Conservation (phyloP, 2,888 invertebrate species). For the Dascillus cervinus region DNA sequence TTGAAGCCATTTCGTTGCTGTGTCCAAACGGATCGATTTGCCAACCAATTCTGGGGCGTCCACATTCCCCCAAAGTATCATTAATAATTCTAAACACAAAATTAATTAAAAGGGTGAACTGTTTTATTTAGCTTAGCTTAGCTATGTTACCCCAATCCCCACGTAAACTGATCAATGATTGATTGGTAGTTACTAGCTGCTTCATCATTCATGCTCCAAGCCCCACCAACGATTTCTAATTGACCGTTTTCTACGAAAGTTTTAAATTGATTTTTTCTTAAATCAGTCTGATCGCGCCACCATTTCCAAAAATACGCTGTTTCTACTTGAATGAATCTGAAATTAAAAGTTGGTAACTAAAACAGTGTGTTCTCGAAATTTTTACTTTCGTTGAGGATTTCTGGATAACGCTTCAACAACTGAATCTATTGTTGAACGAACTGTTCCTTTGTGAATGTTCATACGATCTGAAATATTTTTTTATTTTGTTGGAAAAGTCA, state of each 20-base stretch:
- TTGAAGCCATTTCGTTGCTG: conserved; percentile 75
- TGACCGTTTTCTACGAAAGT: conserved; percentile 63
- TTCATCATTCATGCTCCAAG: conserved; percentile 82
- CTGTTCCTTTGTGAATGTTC: conserved; percentile 67
- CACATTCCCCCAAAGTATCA: conserved; percentile 65
- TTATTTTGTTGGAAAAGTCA: background rate
- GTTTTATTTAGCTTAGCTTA: too few species aligned
- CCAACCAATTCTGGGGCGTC: conserved; percentile 68
- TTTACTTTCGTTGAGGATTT: conserved; percentile 63
- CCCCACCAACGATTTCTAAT: conserved; percentile 70
- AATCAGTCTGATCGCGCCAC: conserved; percentile 66
- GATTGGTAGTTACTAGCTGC: conserved; percentile 64
- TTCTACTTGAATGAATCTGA: conserved; percentile 73
- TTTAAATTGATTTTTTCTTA: conserved; percentile 52
- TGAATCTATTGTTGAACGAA: conserved; percentile 84
- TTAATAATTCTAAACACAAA: conserved; percentile 39
- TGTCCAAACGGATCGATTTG: conserved; percentile 81
- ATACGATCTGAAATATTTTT: too few species aligned
- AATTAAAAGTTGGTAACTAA: too few species aligned
- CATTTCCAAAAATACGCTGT: conserved; percentile 79
- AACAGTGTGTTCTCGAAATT: too few species aligned
- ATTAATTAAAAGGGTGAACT: background rate
- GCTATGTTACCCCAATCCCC: conserved; percentile 57
- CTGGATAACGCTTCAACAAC: conserved; percentile 66
- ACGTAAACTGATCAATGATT: conserved; percentile 67